Conservation (phyloP, 1,140 invertebrate species). For the Lamellibrachia luymesi region DNA sequence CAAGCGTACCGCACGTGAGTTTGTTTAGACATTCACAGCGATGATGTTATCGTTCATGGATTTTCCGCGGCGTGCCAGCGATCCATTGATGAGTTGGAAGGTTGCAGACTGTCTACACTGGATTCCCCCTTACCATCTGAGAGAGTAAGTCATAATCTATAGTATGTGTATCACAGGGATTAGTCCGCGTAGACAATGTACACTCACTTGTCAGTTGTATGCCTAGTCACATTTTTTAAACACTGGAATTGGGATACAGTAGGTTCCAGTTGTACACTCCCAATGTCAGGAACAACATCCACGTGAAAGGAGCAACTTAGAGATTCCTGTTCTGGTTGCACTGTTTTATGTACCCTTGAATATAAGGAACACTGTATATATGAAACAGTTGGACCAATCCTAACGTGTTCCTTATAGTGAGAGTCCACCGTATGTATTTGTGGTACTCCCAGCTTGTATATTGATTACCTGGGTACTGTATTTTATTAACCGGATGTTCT, state of each 20-base stretch:
- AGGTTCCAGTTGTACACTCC: too few species aligned
- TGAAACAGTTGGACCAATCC: too few species aligned
- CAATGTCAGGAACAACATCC: too few species aligned
- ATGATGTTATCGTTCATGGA: neutral
- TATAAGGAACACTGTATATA: too few species aligned
- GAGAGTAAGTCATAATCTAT: neutral
- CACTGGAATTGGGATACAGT: neutral
- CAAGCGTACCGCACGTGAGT: neutral
- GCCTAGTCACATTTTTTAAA: neutral
- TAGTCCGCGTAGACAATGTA: neutral
- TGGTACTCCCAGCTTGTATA: too few species aligned
- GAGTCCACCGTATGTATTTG: too few species aligned
- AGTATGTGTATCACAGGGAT: neutral
- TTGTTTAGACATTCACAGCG: neutral
- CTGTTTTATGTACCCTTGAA: too few species aligned
- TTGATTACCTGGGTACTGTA: neutral
- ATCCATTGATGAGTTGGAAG: neutral
- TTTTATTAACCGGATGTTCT: neutral
- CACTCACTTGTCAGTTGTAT: neutral
- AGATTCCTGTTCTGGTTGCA: too few species aligned
- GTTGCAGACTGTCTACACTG: neutral
- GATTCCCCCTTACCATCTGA: neutral
- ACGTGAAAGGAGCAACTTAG: too few species aligned
- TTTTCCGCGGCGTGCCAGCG: neutral
- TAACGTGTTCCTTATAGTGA: too few species aligned